Evolutionary conservation across 2,797 vertebrate genomes (phyloP).

Genomic region (Poliocrania exsul): DNA sequence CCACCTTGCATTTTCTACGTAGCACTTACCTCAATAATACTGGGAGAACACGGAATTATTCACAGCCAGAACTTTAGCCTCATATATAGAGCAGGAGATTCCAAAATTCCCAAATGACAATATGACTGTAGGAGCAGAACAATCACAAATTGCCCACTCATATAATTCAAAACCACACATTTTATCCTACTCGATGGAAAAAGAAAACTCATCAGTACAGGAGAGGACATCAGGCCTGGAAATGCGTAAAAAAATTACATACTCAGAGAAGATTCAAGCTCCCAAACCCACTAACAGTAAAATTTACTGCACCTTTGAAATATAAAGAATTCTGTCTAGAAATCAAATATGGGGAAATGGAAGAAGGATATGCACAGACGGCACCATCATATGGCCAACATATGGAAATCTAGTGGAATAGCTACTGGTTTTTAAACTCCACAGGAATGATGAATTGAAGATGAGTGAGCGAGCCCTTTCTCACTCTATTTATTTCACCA

Average conservation of each 20-base stretch:
- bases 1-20: background rate
- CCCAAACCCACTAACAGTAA: background rate
- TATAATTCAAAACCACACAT: background rate
- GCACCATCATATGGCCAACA: background rate
- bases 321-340: background rate
- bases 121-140: background rate
- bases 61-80: background rate
- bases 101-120: background rate
- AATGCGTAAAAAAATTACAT: too few species aligned
- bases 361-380: background rate
- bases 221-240: background rate
- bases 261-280: background rate
- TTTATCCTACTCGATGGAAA: background rate
- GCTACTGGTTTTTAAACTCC: conserved; percentile 9
- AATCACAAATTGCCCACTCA: background rate
- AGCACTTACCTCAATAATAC: background rate
- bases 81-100: background rate
- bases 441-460: background rate
- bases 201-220: background rate
- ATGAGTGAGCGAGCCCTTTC: background rate
- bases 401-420: conserved; percentile 11
- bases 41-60: background rate
- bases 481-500: background rate
- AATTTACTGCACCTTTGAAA: background rate
- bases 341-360: background rate